Conservation (phyloP, 2,113 vertebrate species). For the Scophthalmus maximus region DNA sequence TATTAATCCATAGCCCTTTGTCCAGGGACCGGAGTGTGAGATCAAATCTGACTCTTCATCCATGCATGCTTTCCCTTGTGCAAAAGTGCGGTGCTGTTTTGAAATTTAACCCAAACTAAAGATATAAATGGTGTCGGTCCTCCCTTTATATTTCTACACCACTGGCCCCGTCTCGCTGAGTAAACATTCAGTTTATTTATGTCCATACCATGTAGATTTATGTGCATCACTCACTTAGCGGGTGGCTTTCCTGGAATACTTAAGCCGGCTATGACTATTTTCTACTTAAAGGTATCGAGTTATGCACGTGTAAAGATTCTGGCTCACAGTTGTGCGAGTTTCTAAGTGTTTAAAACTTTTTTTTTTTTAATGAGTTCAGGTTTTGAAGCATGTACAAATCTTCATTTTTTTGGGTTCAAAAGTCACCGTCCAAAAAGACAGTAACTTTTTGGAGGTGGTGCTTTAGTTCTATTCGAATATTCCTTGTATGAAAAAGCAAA, state of each 20-base stretch:
- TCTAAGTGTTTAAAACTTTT: neutral
- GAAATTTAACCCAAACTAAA: conserved; percentile 49
- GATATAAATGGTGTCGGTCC: conserved; percentile 14
- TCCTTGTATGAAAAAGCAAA: neutral
- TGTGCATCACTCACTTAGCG: no score
- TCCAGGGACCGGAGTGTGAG: no score
- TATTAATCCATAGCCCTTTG: no score
- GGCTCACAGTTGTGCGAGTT: neutral
- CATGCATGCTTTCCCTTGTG: no score
- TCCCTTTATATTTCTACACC: neutral
- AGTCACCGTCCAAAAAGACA: no score
- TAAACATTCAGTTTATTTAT: neutral
- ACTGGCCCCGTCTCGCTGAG: no score
- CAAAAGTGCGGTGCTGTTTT: conserved; percentile 9
- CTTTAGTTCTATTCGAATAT: neutral
- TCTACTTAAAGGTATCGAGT: neutral
- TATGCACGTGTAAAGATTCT: neutral
- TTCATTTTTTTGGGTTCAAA: no score
- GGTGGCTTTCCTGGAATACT: no score
- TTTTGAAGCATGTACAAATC: no score
- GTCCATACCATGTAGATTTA: no score
- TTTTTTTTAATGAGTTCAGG: no score
- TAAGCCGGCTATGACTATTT: neutral
- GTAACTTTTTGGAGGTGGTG: neutral
- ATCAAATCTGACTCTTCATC: no score